Base-by-base conservation (phyloP, 2,888 invertebrate genomes). In the Nasonovia ribisnigri region DNA sequence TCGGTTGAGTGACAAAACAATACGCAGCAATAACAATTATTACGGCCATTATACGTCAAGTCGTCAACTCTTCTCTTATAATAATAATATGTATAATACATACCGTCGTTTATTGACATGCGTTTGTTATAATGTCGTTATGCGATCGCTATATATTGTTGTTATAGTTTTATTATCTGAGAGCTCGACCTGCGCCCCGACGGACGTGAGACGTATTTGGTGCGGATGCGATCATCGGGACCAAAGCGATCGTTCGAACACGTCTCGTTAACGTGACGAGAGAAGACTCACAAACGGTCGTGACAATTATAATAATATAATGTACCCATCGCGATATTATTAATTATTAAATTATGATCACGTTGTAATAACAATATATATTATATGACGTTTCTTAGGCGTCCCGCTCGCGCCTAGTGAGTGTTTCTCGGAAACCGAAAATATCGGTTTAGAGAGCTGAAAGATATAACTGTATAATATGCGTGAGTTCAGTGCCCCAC, bases 1-100 rank as follows among this genome's bases (percentile, higher is more conserved):
- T 84, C 54, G 84, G 91, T 92, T 88, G 92, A 88, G 92, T 88
- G 92, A 88, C 92, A 92, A 92, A 67, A 92, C 88, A 92, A 92
- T 92, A 88, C 92, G 16, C 48, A 10, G 60, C 36, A 77, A 67
- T 92, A 92, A 92, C 88, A 67, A 92, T 88, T 77, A 77, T 77
- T 92, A 92, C 51, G 67, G 92, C 77, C 88, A 88, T 92, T 92
- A 88, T 77, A 77, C 20, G 77, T 77, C 77, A 77, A 77, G 36
- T 77, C 92, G 48, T 86, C 84, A 91, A 84, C 84, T 54, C 54
- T 84, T 43, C 84, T 91, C 84, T 91, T 91, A 29, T 87, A 43
- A 4, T 51, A 51, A 5, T 20, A 26, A 1, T 26, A 5, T 20
- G 20, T 54, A 54, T 20, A 51, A 51, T 16, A 91, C 57, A 54